Conservation (phyloP, 2,888 invertebrate genomes). For the Galerucella nymphaeae region DNA sequence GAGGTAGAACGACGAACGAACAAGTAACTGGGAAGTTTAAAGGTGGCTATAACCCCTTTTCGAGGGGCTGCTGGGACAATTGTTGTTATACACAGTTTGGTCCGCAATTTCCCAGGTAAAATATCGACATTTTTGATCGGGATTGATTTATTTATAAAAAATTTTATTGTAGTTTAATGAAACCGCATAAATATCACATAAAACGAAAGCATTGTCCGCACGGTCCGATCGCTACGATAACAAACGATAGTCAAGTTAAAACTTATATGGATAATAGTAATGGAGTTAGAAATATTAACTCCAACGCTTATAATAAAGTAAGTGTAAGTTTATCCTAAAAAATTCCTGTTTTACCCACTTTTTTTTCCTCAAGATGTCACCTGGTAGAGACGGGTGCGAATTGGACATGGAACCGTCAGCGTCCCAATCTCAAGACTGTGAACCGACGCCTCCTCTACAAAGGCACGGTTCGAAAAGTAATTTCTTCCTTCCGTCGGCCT, state of each 20-base stretch:
- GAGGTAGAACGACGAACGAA: slow-evolving; percentile 98
- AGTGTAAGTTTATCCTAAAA: slow-evolving; percentile 58
- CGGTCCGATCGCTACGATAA: slow-evolving; percentile 65
- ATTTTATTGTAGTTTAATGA: slow-evolving; percentile 70
- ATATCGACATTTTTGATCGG: no score
- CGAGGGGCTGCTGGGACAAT: slow-evolving; percentile 93
- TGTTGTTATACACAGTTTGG: slow-evolving; percentile 96
- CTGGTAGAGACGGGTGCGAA: slow-evolving; percentile 84
- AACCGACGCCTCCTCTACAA: slow-evolving; percentile 88
- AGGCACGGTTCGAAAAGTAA: slow-evolving; percentile 88
- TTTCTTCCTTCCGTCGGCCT: slow-evolving; percentile 81
- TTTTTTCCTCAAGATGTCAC: slow-evolving; percentile 74
- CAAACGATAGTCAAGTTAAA: slow-evolving; percentile 89
- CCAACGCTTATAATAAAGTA: slow-evolving; percentile 94
- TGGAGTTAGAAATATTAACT: slow-evolving; percentile 80
- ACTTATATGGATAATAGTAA: slow-evolving; percentile 95
- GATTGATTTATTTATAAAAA: no score
- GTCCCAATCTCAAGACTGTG: slow-evolving; percentile 92
- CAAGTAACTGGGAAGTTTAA: slow-evolving; percentile 99
- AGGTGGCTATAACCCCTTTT: slow-evolving; percentile 98
- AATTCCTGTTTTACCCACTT: slow-evolving; percentile 41
- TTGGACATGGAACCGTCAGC: slow-evolving; percentile 90
- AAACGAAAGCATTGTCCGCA: slow-evolving; percentile 70
- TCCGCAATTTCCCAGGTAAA: slow-evolving; percentile 95
- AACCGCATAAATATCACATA: slow-evolving; percentile 75